phyloP scores from a whole-genome alignment of 1,140 invertebrate species.

The Notospermus geniculatus region DNA sequence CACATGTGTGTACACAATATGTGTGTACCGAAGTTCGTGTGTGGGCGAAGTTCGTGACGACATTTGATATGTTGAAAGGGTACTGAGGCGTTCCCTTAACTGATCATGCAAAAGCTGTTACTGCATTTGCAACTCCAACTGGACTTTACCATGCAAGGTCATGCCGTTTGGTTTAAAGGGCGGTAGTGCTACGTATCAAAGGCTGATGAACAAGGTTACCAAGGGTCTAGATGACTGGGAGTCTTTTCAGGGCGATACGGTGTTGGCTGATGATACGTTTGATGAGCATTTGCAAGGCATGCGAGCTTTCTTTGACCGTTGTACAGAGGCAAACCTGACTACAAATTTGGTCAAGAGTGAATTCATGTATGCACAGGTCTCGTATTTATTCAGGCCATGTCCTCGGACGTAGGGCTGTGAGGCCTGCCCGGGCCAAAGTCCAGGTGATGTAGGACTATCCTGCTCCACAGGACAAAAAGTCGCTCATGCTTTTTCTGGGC shows the following conservation, averaged over 20 bases:
- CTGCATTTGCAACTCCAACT: constrained; percentile 26
- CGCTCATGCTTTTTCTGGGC: constrained; percentile 38
- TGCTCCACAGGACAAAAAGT: constrained; percentile 28
- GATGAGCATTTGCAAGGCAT: constrained; percentile 12
- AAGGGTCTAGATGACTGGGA: too few species aligned
- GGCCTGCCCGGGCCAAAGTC: constrained; percentile 25
- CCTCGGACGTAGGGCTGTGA: constrained; percentile 16
- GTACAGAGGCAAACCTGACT: constrained; percentile 9
- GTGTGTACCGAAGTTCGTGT: too few species aligned
- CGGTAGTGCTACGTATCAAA: constrained; percentile 55
- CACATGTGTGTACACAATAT: too few species aligned
- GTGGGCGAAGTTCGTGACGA: constrained; percentile 20
- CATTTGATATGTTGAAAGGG: constrained; percentile 24
- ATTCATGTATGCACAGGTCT: constrained; percentile 17
- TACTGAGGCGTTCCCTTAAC: constrained; percentile 21
- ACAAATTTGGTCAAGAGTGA: constrained; percentile 19
- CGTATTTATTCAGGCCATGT: constrained; percentile 23
- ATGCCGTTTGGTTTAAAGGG: constrained; percentile 58
- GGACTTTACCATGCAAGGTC: constrained; percentile 47
- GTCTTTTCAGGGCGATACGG: too few species aligned
- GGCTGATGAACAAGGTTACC: constrained; percentile 50
- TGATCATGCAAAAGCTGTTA: constrained; percentile 20
- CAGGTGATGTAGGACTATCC: constrained; percentile 20
- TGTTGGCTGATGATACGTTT: constrained; percentile 4
- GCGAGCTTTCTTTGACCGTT: constrained; percentile 2